Evolutionary conservation across 2,888 invertebrate genomes (phyloP).

Genomic region (Ctena decussata): DNA sequence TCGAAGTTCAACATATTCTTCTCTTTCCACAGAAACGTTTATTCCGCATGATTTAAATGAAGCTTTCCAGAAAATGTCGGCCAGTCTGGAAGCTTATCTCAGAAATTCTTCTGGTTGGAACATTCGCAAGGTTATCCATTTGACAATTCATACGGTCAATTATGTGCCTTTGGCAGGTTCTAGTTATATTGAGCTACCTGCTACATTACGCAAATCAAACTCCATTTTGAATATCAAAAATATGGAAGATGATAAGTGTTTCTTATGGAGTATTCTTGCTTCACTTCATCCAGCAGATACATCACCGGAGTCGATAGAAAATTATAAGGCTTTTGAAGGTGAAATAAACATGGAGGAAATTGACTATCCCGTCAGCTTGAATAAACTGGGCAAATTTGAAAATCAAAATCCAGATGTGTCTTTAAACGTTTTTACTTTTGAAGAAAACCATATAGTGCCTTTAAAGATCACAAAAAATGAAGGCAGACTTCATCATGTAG

Average conservation of each 20-base stretch:
- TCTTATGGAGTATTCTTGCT: conserved; percentile 19
- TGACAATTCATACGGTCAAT: neutral
- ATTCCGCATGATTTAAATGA: neutral
- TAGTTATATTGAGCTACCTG: conserved; percentile 7
- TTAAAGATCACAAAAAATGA: neutral
- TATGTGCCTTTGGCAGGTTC: conserved; percentile 21
- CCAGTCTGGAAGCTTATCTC: neutral
- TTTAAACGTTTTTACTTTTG: conserved; percentile 18
- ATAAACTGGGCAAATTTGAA: conserved; percentile 19
- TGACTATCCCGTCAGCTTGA: conserved; percentile 4
- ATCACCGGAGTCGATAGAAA: neutral
- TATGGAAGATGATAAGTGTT: conserved; percentile 21
- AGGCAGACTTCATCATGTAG: neutral
- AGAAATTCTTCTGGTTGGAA: neutral
- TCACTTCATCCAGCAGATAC: neutral
- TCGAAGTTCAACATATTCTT: neutral
- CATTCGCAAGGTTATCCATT: neutral
- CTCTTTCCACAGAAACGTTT: neutral
- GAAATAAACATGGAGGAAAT: neutral
- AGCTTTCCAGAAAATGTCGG: neutral
- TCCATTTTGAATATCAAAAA: conserved; percentile 24
- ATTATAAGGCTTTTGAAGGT: neutral
- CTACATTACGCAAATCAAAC: neutral
- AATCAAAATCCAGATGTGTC: conserved; percentile 19
- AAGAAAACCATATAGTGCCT: neutral